Base-by-base conservation (phyloP, 2,888 invertebrate genomes). In the Ormyrus nitidulus region DNA sequence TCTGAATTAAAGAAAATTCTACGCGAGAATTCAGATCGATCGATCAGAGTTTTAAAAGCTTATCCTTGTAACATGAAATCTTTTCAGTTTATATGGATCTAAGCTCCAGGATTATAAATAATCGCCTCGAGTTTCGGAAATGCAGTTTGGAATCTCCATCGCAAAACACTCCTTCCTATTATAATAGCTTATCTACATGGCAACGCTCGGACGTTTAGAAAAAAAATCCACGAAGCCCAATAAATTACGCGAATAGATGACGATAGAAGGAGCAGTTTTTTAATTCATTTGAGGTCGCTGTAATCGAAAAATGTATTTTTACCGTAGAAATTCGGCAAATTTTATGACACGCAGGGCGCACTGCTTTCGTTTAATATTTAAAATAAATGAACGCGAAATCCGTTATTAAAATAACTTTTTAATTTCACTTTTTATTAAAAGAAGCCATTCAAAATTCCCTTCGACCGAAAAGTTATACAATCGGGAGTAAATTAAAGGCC, bases 1-100 rank as follows among this genome's bases (percentile, higher is more conserved):
- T 53, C 7, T 53, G 53, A 53, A 53, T 53, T 53, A 53, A 53
- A 53, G 53, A 7, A 53, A 53, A 53, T 53, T 53, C 10, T 19
- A 19, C 19, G 3, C 10, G 46, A 65, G n/a, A 77, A 62, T 70
- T 54, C 61, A n/a, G 19, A 64, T 34, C 51, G 51, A 77, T 70
- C 69, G 70, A 77, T 77, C 70, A 58, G 11, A 56, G 54, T 62
- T 70, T 77, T 64, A 77, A 77, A 77, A 77, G 77, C 70, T 70
- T 77, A 77, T 70, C 64, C 64, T 49, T 64, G 62, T 77, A 73
- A 64, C 64, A 64, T 19, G 19, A 19, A 19, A 19, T 19, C 70
- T 56, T 64, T 58, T 64, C 48, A 64, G 11, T 70, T 51, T 64
- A 2, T 58, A 11, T 19, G 54, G 44, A 69, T 62, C 64, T 48